Evolutionary conservation across 2,797 vertebrate species (phyloP).

Genomic region (Gobionotothen gibberifrons): DNA sequence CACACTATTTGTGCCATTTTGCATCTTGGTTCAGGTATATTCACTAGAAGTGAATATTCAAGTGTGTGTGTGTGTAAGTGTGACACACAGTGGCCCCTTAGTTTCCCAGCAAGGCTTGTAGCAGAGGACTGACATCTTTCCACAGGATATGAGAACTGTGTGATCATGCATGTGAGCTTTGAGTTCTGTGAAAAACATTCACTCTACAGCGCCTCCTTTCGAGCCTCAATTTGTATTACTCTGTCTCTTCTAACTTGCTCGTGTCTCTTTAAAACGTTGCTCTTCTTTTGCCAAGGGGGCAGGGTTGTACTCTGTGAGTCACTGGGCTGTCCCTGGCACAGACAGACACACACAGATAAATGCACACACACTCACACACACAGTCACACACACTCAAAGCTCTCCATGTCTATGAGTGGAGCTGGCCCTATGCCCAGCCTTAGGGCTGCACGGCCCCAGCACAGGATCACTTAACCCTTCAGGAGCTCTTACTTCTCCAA

Average conservation of each 20-base stretch:
- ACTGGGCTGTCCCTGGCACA: slow-evolving; percentile 88
- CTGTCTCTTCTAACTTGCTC: slow-evolving; percentile 33
- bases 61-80: slow-evolving; percentile 33
- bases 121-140: slow-evolving; percentile 78
- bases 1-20: neutral
- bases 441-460: slow-evolving; percentile 75
- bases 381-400: slow-evolving; percentile 65
- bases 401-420: slow-evolving; percentile 85
- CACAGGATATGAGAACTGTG: slow-evolving; percentile 78
- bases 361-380: slow-evolving; percentile 48
- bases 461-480: slow-evolving; percentile 80
- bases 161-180: slow-evolving; percentile 68
- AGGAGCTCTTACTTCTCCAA: slow-evolving; percentile 62
- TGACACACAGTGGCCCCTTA: slow-evolving; percentile 58
- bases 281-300: slow-evolving; percentile 78
- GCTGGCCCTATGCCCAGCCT: slow-evolving; percentile 82
- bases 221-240: slow-evolving; percentile 47
- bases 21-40: slow-evolving; percentile 19
- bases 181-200: slow-evolving; percentile 52
- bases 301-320: slow-evolving; percentile 84
- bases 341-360: slow-evolving; percentile 69
- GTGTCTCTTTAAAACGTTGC: slow-evolving; percentile 84
- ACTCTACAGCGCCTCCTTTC: slow-evolving; percentile 75
- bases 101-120: slow-evolving; percentile 72
- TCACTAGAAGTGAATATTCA: slow-evolving; percentile 23